These are phyloP conservation scores for Phymorhynchus buccinoides DNA, from an alignment of 1,140 invertebrate genomes.

Conservation along the genomic window DNA sequence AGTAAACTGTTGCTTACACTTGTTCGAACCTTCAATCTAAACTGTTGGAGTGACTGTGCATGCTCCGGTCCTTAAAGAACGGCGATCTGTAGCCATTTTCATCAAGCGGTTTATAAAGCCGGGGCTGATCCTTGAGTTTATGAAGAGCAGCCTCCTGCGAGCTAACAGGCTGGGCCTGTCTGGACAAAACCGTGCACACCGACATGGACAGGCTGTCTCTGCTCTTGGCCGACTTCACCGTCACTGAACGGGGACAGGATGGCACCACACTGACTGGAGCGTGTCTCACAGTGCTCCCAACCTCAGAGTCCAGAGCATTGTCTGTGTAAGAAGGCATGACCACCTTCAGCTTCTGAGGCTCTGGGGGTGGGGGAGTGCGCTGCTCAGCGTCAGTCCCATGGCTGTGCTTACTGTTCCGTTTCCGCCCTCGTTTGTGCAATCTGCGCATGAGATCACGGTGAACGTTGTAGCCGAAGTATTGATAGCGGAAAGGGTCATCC, in stretches of 20 bases:
- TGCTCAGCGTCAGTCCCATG: not conserved
- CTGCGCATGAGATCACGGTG: conserved; percentile 18
- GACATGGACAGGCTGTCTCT: conserved; percentile 27
- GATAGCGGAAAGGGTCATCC: conserved; percentile 32
- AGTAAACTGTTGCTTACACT: too few species aligned
- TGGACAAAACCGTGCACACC: conserved; percentile 4
- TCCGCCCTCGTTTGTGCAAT: conserved; percentile 2
- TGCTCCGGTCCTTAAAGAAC: not conserved
- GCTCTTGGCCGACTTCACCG: conserved; percentile 30
- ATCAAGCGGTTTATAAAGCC: not conserved
- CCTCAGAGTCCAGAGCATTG: not conserved
- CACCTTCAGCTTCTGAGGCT: conserved; percentile 27
- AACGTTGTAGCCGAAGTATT: conserved; percentile 19
- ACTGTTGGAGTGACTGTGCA: not conserved
- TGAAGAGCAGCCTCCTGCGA: not conserved
- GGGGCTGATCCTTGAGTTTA: not conserved
- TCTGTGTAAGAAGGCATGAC: not conserved
- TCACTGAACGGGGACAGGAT: not conserved
- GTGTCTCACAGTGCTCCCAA: too few species aligned
- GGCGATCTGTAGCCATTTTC: not conserved
- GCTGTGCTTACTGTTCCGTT: not conserved
- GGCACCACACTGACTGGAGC: not conserved
- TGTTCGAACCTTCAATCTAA: not conserved
- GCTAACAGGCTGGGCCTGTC: not conserved
- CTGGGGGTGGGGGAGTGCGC: not conserved